These are phyloP conservation scores for Naso thynnoides DNA, from an alignment of 2,797 vertebrate genomes.

Conservation along the genomic window DNA sequence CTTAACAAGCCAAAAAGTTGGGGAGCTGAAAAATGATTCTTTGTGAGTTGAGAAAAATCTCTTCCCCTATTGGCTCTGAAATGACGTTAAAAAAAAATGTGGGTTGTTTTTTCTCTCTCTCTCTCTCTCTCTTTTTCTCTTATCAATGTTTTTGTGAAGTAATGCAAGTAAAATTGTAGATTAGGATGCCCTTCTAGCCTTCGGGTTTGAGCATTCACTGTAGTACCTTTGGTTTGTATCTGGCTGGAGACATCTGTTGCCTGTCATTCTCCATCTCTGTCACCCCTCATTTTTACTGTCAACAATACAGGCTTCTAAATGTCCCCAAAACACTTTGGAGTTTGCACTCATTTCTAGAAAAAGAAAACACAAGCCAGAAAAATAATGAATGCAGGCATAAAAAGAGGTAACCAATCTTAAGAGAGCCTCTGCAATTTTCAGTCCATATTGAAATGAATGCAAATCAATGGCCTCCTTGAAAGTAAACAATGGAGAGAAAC, in stretches of 20 bases:
- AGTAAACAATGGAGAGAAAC: slow-evolving; percentile 5
- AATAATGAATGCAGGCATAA: not conserved
- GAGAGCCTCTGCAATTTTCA: not conserved
- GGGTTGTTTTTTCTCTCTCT: no score
- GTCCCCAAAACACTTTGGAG: not conserved
- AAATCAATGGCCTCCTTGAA: slow-evolving; percentile 4
- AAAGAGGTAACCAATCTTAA: not conserved
- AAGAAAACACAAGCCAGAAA: not conserved
- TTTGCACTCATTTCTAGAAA: not conserved
- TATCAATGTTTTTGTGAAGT: not conserved
- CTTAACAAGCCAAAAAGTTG: slow-evolving; percentile 4
- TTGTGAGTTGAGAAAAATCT: slow-evolving; percentile 4
- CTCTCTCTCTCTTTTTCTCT: no score
- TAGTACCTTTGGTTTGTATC: not conserved
- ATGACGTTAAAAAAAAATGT: no score
- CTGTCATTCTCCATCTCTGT: not conserved
- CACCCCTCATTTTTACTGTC: not conserved
- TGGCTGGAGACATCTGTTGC: not conserved
- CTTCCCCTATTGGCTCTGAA: not conserved
- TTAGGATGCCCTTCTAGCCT: not conserved
- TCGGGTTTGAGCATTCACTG: not conserved
- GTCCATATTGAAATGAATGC: not conserved
- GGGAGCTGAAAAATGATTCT: slow-evolving; percentile 7
- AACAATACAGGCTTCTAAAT: not conserved
- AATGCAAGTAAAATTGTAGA: slow-evolving; percentile 11